Percentiles rank a stretch among this genome's conserved stretches.
Conservation (phyloP, 2,797 vertebrate genomes). For the Rhabdophis nuchalis region DNA sequence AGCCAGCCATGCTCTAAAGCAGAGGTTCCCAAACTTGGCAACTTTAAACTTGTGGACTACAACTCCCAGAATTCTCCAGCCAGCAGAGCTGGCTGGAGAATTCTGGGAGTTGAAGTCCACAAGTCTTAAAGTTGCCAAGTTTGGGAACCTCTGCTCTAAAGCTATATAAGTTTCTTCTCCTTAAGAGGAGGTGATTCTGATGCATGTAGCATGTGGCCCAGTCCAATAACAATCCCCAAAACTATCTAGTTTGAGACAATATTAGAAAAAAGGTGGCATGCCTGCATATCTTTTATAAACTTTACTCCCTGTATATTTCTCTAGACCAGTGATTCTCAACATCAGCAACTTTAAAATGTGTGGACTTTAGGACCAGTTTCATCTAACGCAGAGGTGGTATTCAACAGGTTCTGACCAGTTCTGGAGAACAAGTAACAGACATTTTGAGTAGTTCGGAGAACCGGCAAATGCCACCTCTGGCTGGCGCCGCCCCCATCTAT, state of each 20-base stretch:
- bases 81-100: no score
- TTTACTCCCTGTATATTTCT: neutral
- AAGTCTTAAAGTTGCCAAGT: no score
- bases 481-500: no score
- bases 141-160: neutral
- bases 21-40: no score
- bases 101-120: no score
- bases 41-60: no score
- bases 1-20: no score
- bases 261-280: neutral
- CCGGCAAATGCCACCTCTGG: no score
- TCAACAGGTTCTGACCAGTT: no score
- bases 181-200: neutral
- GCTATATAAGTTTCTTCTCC: neutral
- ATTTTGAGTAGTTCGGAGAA: no score
- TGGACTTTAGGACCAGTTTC: neutral
- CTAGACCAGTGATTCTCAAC: neutral
- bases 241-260: neutral
- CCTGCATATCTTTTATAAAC: neutral
- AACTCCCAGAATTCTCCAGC: no score
- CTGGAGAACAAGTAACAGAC: no score
- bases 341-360: neutral
- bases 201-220: neutral
- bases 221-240: neutral
- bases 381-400: neutral